These are phyloP conservation scores for Lathronympha strigana DNA, from an alignment of 2,888 invertebrate genomes.

Conservation along the genomic window DNA sequence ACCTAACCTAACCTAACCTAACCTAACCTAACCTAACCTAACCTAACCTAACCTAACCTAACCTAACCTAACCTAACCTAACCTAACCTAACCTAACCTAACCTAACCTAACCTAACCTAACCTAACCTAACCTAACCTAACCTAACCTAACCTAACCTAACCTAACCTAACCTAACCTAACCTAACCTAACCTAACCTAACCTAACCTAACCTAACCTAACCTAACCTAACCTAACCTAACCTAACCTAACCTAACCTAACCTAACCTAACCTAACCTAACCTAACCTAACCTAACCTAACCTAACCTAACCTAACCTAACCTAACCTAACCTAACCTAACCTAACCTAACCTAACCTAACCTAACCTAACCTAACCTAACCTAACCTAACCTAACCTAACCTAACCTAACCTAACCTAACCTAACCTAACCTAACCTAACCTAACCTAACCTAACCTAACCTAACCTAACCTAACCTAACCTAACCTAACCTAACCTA, in stretches of 20 bases:
- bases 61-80: too few relatives aligned
- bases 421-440: too few relatives aligned
- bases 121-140: too few relatives aligned
- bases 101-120: too few relatives aligned
- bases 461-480: too few relatives aligned
- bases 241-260: slow-evolving; percentile 6
- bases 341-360: slow-evolving; percentile 29
- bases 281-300: slow-evolving; percentile 5
- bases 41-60: too few relatives aligned
- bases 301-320: slow-evolving; percentile 34
- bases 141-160: too few relatives aligned
- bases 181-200: too few relatives aligned
- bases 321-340: slow-evolving; percentile 44
- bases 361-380: slow-evolving; percentile 6
- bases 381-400: slow-evolving; percentile 3
- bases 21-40: slow-evolving; percentile 8
- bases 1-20: too few relatives aligned
- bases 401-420: slow-evolving; percentile 12
- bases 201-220: slow-evolving; percentile 1
- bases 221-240: slow-evolving; percentile 6
- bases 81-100: too few relatives aligned
- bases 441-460: too few relatives aligned
- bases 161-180: too few relatives aligned
- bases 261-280: slow-evolving; percentile 6
- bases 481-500: slow-evolving; percentile 11